Base-by-base conservation (phyloP, 2,113 vertebrate species). In the Lophura nycthemera region DNA sequence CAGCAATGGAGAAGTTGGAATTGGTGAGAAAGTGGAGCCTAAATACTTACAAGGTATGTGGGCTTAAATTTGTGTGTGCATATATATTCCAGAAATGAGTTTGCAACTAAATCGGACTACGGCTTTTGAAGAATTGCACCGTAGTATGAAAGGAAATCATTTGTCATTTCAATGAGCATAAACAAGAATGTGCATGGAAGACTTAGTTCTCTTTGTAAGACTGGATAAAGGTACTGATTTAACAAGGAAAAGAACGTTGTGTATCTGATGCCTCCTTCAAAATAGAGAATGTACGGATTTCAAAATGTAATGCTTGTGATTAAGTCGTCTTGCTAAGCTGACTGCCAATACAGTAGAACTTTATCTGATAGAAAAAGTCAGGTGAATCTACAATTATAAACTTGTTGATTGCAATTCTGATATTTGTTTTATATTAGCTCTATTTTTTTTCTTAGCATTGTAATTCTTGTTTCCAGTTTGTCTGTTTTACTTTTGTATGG, bases 21-120 rank as follows among this genome's bases (percentile, higher is more conserved):
- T 96, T 99, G 67, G 99, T 99, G 95, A 98, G 99, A 93, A 99
- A 98, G 96, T 99, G 99, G 99, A 99, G 99, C 97, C 98, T 99
- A 95, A 99, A 99, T 96, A 99, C 99, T 13, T 99, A 99, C 70
- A 99, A 99, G 98, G 99, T 99, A 98, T 79, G 97, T 95, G 71
- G 50, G 29, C 38, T 2, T 83, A 3, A 60, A 3, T 63, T 11
- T 83, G 4, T 38, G 18, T 40, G 8, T 69, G 4, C 42, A 3
- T 38, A 8, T 66, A 21, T 52, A 13, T 88, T 67, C 30, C 45
- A 32, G 34, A 81, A 34, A 29, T 16, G 18, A 64, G 10, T 57
- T 69, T 82, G 36, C 43, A 65, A 6, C 32, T 34, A 17, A 36
- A 25, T 27, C 1, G 1, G 18, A 14, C 18, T 76, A n/a, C 57